A percentile compares a stretch with the other conserved stretches of the same genome.
Evolutionary conservation across 2,888 invertebrate species (phyloP).

Genomic region (Strigamia crassipes): DNA sequence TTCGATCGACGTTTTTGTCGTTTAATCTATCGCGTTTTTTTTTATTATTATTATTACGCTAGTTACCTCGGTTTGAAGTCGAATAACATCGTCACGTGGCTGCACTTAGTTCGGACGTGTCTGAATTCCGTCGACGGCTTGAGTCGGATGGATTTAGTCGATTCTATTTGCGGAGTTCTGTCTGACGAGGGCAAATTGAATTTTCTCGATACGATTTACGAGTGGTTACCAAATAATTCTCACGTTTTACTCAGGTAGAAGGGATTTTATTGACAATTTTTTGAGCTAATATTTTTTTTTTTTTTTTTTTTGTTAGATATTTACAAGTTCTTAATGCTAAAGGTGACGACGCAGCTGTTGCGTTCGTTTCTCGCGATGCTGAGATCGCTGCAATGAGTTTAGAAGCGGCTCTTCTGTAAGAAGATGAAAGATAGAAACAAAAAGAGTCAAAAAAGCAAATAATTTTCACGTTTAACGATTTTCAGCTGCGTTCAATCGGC

Average conservation of each 20-base stretch:
- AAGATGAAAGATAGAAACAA: background rate
- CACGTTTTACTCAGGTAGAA: slow-evolving; percentile 20
- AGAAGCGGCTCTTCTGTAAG: slow-evolving; percentile 22
- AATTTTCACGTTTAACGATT: background rate
- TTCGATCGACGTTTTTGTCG: background rate
- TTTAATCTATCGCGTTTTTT: background rate
- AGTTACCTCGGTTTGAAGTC: background rate
- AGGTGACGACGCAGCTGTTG: background rate
- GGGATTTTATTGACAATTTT: background rate
- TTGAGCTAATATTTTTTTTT: background rate
- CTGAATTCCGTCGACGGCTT: background rate
- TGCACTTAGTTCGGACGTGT: background rate
- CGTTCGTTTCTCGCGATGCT: background rate
- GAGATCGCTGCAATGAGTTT: background rate
- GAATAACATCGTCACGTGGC: background rate
- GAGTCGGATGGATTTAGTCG: background rate
- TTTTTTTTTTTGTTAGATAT: background rate
- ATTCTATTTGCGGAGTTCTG: background rate
- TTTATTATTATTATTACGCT: background rate
- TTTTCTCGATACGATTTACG: background rate
- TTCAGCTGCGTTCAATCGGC: background rate
- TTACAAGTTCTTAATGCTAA: background rate
- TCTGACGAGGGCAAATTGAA: background rate
- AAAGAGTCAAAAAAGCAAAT: background rate
- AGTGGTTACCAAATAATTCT: slow-evolving; percentile 2